Conservation (phyloP, 2,797 vertebrate species). For the Phylloscopus collybita region DNA sequence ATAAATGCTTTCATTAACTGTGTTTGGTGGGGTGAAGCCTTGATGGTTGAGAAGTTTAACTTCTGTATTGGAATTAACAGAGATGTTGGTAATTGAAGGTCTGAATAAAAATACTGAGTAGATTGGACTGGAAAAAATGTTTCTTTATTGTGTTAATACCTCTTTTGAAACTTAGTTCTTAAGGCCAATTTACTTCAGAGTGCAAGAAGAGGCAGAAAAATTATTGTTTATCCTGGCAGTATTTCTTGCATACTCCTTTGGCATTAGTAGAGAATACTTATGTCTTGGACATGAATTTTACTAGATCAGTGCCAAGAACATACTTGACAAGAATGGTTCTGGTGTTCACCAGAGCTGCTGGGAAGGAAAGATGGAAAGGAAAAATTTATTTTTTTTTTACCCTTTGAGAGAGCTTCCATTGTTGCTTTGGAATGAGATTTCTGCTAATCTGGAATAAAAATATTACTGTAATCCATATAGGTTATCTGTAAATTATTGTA, state of each 20-base stretch:
- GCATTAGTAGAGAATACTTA: background rate
- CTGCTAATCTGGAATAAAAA: background rate
- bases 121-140: background rate
- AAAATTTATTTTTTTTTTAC: background rate
- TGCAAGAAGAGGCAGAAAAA: background rate
- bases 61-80: background rate
- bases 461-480: background rate
- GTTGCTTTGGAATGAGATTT: background rate
- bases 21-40: background rate
- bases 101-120: background rate
- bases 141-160: background rate
- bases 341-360: background rate
- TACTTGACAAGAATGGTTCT: background rate
- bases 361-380: background rate
- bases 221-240: background rate
- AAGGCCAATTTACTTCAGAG: background rate
- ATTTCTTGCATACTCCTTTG: background rate
- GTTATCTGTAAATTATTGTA: background rate
- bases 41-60: background rate
- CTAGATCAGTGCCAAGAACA: background rate
- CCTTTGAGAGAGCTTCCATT: background rate
- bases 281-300: background rate
- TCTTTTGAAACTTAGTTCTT: background rate
- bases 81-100: background rate
- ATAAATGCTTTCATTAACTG: background rate